Base-by-base conservation (phyloP, 2,888 invertebrate species). In the Melolontha melolontha region DNA sequence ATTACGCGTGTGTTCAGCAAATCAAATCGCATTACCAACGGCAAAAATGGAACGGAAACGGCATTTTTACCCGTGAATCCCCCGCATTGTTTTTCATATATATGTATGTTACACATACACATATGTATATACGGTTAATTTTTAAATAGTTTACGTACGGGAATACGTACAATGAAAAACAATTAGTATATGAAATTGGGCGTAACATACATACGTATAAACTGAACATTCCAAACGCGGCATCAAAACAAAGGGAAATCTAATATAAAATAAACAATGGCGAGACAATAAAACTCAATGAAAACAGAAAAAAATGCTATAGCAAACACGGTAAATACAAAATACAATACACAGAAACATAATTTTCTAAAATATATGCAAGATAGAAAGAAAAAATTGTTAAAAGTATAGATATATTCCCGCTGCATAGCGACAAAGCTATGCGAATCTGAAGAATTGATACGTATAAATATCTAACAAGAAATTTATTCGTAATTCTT, bases 211-310 rank as follows among this genome's bases (percentile, higher is more conserved):
- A 22, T 77, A 75, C 22, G 4, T 22, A 34, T 75, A 77, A 77
- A 77, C 78, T 78, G 78, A 79, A 79, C 75, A 76, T 72, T 72
- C 66, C 71, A 75, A 77, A 78, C 79, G 34, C 57, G 44, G 42
- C 42, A 27, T 34, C 34, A 34, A 44, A 66, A 55, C 79, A 79
- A 80, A 79, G 79, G 78, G 70, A 78, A 79, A 80, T 80, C 80
- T 81, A 80, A 81, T 81, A 79, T 79, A 80, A 79, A 80, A 78
- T 77, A 79, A 77, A 79, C 79, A 80, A 79, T 79, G 74, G 79
- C 73, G 79, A 77, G 27, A 44, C 29, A 80, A 80, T 81, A 80
- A 81, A 80, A 78, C 79, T 79, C 79, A 78, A 79, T 77, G 77
- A 78, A 76, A 77, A 42, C n/a, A 76, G 78, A 79, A 78, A 80